Evolutionary conservation across 2,113 vertebrate genomes (phyloP).

Genomic region (Oncorhynchus masou): DNA sequence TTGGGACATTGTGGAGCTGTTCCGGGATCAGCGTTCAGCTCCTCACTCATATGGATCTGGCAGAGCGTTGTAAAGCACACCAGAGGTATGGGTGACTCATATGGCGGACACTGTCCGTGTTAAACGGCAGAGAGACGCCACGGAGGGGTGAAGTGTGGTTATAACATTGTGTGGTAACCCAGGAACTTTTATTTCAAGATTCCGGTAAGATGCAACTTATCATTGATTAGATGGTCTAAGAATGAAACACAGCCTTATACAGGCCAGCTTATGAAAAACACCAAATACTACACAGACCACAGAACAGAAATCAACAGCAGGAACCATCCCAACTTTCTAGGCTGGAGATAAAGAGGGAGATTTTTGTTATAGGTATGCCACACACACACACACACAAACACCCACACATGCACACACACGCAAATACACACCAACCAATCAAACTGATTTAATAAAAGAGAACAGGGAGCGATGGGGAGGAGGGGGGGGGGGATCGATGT

Average conservation of each 20-base stretch:
- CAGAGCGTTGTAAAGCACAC: background rate
- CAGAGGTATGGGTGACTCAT: background rate
- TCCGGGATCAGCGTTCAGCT: conserved; percentile 4
- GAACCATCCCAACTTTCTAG: too few species aligned
- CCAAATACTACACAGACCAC: too few species aligned
- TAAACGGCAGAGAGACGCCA: background rate
- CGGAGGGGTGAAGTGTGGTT: too few species aligned
- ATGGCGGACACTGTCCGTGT: background rate
- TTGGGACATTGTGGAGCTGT: background rate
- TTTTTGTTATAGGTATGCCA: background rate
- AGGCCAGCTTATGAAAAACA: too few species aligned
- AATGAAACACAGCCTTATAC: too few species aligned
- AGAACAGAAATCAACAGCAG: too few species aligned
- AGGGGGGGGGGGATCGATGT: conserved; percentile 63
- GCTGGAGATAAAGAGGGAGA: background rate
- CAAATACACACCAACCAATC: conserved; percentile 5
- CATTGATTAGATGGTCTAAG: too few species aligned
- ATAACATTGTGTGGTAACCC: too few species aligned
- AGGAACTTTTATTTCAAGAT: too few species aligned
- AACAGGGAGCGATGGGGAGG: conserved; percentile 45
- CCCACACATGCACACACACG: background rate
- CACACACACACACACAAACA: too few species aligned
- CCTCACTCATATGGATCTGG: background rate
- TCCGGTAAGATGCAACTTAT: too few species aligned
- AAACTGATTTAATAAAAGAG: conserved; percentile 71